Evolutionary conservation across 2,113 vertebrate genomes (phyloP), one percentile per base, ranked within the genome.

Genomic region (Oryzias javanicus): DNA sequence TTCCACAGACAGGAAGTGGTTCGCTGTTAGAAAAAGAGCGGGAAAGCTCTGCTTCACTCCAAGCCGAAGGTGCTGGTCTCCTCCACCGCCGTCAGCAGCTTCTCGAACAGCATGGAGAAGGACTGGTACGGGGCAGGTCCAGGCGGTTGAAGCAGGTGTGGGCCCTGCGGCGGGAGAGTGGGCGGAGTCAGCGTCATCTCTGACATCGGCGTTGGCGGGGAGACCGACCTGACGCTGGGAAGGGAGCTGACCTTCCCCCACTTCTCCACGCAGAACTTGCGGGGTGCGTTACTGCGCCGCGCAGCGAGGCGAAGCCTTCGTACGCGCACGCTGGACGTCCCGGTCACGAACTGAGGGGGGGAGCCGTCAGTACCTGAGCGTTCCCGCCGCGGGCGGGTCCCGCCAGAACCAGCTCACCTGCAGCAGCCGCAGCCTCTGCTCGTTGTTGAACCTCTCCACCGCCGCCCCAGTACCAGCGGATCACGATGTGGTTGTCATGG

Each of bases 381-480:
- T 35, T 10, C 10, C 8, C 2, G 8, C 1, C 8, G 35, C 10
- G 2, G 10, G 35, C 3, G 22, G 22, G 22, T 22, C 35, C 25
- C 35, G 10, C 10, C 35, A 12, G 18, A 53, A 5, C 10, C 18
- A 4, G 4, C 45, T 4, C 87, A 98, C 97, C 95, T 99, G 97
- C 86, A 99, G 78, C 78, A 99, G 91, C 81, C 97, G 90, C 12
- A 99, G 91, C 67, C 96, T 94, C 75, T 99, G 97, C 77, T 99
- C 97, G 64, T 99, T 99, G 90, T 98, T 99, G 91, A 99, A 99
- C 78, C 96, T 93, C 84, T 99, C 97, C 78, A 99, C 97, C 50
- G 97, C 97, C 24, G 94, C 95, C 97, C 97, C 97, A 99, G 89
- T 98, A 99, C 97, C 97, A 99, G 79, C 97, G 94, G 71, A 99